Evolutionary conservation across 2,888 invertebrate species (phyloP).

Genomic region (Oligia fasciuncula): DNA sequence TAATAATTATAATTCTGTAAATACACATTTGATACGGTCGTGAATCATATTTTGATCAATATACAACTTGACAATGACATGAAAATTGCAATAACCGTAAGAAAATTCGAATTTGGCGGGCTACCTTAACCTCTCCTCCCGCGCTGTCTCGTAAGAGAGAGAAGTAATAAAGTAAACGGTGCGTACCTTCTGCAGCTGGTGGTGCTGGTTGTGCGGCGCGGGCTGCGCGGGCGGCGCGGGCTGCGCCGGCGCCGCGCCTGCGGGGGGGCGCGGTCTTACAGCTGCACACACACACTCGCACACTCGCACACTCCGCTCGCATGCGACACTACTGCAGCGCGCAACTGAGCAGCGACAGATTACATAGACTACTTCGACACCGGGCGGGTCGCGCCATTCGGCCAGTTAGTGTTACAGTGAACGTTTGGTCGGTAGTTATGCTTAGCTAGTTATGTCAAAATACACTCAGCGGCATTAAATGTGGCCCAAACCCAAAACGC

Average conservation of each 20-base stretch:
- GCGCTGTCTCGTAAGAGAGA: not conserved
- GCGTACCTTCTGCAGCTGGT: slow-evolving; percentile 81
- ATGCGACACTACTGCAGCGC: not conserved
- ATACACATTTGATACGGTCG: not conserved
- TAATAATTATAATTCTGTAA: not conserved
- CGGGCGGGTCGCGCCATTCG: not conserved
- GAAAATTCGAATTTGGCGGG: not conserved
- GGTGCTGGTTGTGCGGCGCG: slow-evolving; percentile 69
- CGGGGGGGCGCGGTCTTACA: slow-evolving; percentile 50
- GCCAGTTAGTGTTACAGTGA: not conserved
- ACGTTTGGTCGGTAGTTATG: not conserved
- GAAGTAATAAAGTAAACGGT: not conserved
- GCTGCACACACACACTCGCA: slow-evolving; percentile 58
- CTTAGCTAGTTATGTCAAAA: not conserved
- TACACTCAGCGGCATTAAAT: not conserved
- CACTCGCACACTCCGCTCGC: slow-evolving; percentile 7
- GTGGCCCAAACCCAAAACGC: not conserved
- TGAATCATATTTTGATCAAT: not conserved
- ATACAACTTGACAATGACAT: not conserved
- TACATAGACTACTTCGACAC: not conserved
- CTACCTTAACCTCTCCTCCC: not conserved
- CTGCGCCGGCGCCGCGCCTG: slow-evolving; percentile 72
- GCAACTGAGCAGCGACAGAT: not conserved
- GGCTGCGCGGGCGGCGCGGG: slow-evolving; percentile 70
- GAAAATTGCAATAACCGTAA: not conserved